These are phyloP conservation scores for Stegophylla sp. DNA, from an alignment of 2,888 invertebrate genomes.

Conservation along the genomic window DNA sequence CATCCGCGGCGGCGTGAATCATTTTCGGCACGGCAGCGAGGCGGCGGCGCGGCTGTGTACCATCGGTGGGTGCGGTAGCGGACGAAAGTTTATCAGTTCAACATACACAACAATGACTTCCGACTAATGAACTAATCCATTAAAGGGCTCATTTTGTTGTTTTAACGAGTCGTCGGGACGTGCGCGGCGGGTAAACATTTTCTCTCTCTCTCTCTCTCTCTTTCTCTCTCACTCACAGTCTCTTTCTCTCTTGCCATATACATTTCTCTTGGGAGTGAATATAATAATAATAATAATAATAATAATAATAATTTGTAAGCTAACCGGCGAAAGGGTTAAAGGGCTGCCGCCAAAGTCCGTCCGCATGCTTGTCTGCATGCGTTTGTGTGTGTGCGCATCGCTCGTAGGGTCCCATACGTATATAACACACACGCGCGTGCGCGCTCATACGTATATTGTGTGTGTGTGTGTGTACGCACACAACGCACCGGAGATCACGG, in stretches of 20 bases:
- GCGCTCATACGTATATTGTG: neutral
- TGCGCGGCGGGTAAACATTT: conserved; percentile 43
- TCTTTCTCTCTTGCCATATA: too few species aligned
- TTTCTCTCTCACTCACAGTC: conserved; percentile 17
- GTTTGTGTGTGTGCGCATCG: too few species aligned
- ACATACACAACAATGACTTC: conserved; percentile 58
- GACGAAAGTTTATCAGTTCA: conserved; percentile 57
- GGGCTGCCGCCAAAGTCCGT: conserved; percentile 29
- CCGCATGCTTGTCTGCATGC: neutral
- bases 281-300: conserved; percentile 38
- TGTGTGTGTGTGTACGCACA: too few species aligned
- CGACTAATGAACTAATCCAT: conserved; percentile 59
- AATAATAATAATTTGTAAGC: conserved; percentile 50
- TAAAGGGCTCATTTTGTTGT: conserved; percentile 58
- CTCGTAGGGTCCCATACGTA: neutral
- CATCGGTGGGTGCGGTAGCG: neutral
- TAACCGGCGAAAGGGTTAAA: conserved; percentile 55
- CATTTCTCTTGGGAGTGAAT: conserved; percentile 25
- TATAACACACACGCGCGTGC: neutral
- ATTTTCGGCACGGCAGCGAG: neutral
- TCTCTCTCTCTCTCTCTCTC: conserved; percentile 31
- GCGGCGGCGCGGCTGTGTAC: neutral
- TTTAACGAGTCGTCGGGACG: conserved; percentile 53
- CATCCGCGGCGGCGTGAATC: conserved; percentile 8
- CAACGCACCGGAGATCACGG: too few species aligned